phyloP scores from a whole-genome alignment of 2,888 invertebrate genomes.

The Tachina lurida region DNA sequence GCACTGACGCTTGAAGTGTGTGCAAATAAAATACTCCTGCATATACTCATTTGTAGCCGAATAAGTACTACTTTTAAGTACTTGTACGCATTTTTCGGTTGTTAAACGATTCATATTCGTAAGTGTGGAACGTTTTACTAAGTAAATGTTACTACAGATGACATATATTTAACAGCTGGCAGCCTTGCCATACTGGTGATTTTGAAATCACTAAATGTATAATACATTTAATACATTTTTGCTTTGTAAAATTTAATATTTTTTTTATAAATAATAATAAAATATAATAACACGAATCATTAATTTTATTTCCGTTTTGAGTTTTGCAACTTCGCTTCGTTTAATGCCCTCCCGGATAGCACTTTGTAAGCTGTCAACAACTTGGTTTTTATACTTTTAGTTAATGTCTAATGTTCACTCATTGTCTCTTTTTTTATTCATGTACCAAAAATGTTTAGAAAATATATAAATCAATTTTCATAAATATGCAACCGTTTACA shows the following conservation, averaged over 20 bases:
- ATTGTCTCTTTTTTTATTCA: slow-evolving; percentile 3
- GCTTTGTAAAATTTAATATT: neutral
- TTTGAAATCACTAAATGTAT: no score
- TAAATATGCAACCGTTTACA: slow-evolving; percentile 62
- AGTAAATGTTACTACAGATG: no score
- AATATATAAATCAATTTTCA: slow-evolving; percentile 71
- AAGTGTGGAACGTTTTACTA: no score
- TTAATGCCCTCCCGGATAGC: slow-evolving; percentile 46
- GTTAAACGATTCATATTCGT: no score
- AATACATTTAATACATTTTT: no score
- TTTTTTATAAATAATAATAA: neutral
- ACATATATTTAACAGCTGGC: no score
- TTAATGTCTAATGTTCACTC: slow-evolving; percentile 23
- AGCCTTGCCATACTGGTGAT: no score
- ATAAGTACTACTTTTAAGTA: no score
- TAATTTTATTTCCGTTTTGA: slow-evolving; percentile 59
- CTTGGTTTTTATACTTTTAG: slow-evolving; percentile 26
- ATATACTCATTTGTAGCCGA: no score
- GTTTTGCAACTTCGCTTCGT: slow-evolving; percentile 20
- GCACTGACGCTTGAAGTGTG: no score
- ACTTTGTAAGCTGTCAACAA: slow-evolving; percentile 68
- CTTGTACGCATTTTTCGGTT: no score
- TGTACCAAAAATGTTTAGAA: slow-evolving; percentile 59
- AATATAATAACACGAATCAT: slow-evolving; percentile 30
- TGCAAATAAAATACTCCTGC: no score